phyloP scores from a whole-genome alignment of 2,888 invertebrate genomes.

The Drosophila barbarae region DNA sequence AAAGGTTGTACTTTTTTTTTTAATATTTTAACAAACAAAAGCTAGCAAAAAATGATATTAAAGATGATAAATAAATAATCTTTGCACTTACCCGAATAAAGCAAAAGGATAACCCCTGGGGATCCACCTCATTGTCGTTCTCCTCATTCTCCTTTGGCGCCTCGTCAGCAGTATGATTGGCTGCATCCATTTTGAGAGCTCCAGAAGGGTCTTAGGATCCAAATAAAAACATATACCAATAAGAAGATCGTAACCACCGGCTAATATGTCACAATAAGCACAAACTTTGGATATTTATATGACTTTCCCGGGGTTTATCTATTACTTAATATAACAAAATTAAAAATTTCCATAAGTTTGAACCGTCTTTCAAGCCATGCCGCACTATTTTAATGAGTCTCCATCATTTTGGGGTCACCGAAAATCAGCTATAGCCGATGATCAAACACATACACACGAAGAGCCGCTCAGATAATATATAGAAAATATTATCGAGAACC shows the following conservation, averaged over 20 bases:
- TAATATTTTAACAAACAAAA: neutral
- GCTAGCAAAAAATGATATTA: neutral
- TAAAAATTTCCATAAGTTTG: neutral
- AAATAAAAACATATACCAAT: neutral
- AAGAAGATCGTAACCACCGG: neutral
- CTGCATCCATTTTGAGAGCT: conserved; percentile 15
- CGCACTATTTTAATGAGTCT: neutral
- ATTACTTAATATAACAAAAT: neutral
- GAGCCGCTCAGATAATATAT: conserved; percentile 5
- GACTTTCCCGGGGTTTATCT: neutral
- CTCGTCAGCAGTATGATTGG: conserved; percentile 7
- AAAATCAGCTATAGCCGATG: neutral
- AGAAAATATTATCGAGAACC: conserved; percentile 11
- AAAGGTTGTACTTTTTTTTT: neutral
- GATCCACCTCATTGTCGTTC: conserved; percentile 15
- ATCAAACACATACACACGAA: conserved; percentile 1
- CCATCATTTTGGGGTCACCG: neutral
- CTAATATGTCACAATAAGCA: neutral
- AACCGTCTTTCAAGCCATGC: neutral
- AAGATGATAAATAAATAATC: too few relatives aligned
- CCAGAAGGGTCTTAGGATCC: neutral
- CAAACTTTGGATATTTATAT: neutral
- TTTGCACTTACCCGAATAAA: conserved; percentile 19
- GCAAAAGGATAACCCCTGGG: conserved; percentile 21
- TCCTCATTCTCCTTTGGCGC: conserved; percentile 12